Conservation (phyloP, 2,888 invertebrate genomes). For the Zele albiditarsus region DNA sequence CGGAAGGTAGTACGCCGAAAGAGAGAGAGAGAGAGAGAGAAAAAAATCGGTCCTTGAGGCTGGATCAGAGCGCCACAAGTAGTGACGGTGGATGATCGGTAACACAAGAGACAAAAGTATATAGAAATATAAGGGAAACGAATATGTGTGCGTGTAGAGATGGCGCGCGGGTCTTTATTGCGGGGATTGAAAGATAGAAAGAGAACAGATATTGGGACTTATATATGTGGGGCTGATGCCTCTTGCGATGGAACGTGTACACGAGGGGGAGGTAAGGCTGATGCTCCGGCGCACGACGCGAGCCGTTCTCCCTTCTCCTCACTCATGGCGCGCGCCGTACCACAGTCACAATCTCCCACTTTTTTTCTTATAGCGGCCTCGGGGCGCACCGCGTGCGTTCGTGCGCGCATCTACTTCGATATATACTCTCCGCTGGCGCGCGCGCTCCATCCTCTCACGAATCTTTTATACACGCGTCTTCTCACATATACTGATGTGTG, state of each 20-base stretch:
- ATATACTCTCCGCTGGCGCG: slow-evolving; percentile 52
- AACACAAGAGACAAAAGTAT: slow-evolving; percentile 40
- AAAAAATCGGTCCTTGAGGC: slow-evolving; percentile 28
- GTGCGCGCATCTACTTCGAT: slow-evolving; percentile 51
- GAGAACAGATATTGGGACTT: slow-evolving; percentile 19
- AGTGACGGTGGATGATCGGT: slow-evolving; percentile 36
- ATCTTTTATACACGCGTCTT: slow-evolving; percentile 27
- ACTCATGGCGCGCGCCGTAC: slow-evolving; percentile 69
- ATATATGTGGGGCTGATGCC: slow-evolving; percentile 16
- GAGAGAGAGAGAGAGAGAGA: slow-evolving; percentile 40
- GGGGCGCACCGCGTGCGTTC: slow-evolving; percentile 56
- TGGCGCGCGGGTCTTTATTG: slow-evolving; percentile 27
- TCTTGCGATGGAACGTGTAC: slow-evolving; percentile 49
- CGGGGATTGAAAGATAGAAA: slow-evolving; percentile 39
- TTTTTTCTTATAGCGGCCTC: slow-evolving; percentile 50
- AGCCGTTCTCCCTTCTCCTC: slow-evolving; percentile 67
- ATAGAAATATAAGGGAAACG: slow-evolving; percentile 37
- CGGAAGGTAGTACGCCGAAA: slow-evolving; percentile 46
- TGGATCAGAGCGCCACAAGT: slow-evolving; percentile 38
- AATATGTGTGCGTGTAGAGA: slow-evolving; percentile 36
- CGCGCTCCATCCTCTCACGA: slow-evolving; percentile 36
- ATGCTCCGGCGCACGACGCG: slow-evolving; percentile 60
- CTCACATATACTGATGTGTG: slow-evolving; percentile 20
- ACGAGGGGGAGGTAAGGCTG: slow-evolving; percentile 56
- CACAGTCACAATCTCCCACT: slow-evolving; percentile 57